phyloP scores from a whole-genome alignment of 1,140 invertebrate species.

The Sarcophaga bullata region DNA sequence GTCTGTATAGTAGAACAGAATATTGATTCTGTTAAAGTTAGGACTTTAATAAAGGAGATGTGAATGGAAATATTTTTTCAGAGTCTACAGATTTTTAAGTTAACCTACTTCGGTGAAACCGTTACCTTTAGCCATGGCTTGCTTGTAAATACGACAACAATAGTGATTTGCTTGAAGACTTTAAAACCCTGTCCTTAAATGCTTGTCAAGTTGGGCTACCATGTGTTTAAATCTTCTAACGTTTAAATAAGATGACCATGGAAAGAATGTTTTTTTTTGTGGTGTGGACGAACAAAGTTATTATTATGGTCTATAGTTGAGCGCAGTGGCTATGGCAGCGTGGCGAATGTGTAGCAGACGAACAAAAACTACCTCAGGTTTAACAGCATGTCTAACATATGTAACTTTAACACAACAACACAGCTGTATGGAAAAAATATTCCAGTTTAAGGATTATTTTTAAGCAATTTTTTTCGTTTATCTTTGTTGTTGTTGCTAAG shows the following conservation, averaged over 20 bases:
- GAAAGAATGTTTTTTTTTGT: background rate
- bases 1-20: too few species aligned
- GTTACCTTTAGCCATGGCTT: background rate
- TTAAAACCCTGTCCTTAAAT: constrained; percentile 8
- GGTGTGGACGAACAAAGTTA: too few species aligned
- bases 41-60: too few species aligned
- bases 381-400: constrained; percentile 36
- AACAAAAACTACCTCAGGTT: background rate
- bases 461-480: background rate
- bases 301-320: too few species aligned
- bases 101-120: background rate
- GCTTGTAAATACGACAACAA: background rate
- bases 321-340: background rate
- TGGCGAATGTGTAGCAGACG: background rate
- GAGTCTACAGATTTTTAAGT: too few species aligned
- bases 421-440: background rate
- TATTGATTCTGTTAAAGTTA: too few species aligned
- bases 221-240: background rate
- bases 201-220: constrained; percentile 17
- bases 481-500: background rate
- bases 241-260: background rate
- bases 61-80: too few species aligned
- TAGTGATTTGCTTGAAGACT: background rate
- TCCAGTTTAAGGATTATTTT: background rate
- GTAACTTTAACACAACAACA: background rate